A percentile compares a stretch with the other conserved stretches of the same genome.
These are phyloP conservation scores for Agonopterix subpropinquella DNA, from an alignment of 2,888 invertebrate species.

Conservation along the genomic window DNA sequence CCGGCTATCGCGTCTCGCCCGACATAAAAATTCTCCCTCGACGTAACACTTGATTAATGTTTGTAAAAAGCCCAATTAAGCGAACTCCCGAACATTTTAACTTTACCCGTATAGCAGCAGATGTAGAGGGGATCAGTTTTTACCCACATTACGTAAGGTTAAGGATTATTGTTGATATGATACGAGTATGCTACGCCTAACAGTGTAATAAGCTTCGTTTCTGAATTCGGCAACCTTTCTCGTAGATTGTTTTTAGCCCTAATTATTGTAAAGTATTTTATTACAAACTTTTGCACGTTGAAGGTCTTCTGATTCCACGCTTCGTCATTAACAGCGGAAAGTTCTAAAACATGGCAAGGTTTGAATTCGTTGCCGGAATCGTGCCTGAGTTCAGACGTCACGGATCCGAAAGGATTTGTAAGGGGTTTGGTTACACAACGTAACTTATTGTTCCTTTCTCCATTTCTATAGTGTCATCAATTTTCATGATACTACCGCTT, in stretches of 20 bases:
- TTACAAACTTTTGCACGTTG: no score
- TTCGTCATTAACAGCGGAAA: no score
- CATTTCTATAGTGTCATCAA: no score
- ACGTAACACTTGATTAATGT: conserved; percentile 68
- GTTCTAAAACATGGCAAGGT: no score
- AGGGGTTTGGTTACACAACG: background rate
- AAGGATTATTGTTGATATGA: background rate
- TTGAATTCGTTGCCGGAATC: background rate
- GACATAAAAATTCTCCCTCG: conserved; percentile 65
- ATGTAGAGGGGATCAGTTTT: conserved; percentile 24
- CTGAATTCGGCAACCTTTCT: no score
- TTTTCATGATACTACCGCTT: no score
- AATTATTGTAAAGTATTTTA: no score
- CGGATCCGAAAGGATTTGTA: background rate
- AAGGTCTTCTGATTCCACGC: no score
- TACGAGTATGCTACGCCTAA: no score
- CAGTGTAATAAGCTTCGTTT: no score
- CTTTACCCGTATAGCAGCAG: conserved; percentile 49
- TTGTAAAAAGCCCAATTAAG: conserved; percentile 71
- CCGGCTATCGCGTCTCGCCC: conserved; percentile 39
- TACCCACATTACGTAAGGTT: conserved; percentile 24
- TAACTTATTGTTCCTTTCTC: no score
- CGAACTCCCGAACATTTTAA: conserved; percentile 49
- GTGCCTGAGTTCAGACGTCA: conserved; percentile 1
- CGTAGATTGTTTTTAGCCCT: no score